A percentile compares a stretch with the other conserved stretches of the same genome.
Conservation (phyloP, 2,888 invertebrate genomes). For the Metacarcinus magister region DNA sequence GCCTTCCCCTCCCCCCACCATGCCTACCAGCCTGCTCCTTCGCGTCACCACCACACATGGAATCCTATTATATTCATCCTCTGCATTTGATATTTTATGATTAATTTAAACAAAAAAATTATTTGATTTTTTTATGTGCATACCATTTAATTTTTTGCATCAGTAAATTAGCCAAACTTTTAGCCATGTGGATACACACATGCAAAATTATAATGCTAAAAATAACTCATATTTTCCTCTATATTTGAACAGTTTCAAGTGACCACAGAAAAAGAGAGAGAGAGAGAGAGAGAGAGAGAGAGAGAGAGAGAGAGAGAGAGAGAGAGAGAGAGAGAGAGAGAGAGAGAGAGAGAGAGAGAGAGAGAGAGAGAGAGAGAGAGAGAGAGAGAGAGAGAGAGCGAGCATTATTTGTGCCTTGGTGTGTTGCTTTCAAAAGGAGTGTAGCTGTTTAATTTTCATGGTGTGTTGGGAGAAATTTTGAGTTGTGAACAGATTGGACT, state of each 20-base stretch:
- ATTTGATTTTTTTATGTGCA: neutral
- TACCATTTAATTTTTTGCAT: neutral
- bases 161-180: neutral
- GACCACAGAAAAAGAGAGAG: neutral
- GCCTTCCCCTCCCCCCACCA: neutral
- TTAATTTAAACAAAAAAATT: no score
- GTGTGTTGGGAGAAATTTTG: neutral
- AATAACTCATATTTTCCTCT: neutral
- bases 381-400: constrained; percentile 9
- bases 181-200: neutral
- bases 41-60: neutral
- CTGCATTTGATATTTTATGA: neutral
- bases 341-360: neutral
- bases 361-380: constrained; percentile 28
- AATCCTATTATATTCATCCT: neutral
- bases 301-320: neutral
- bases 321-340: no score
- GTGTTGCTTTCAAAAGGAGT: constrained; percentile 62
- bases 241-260: neutral
- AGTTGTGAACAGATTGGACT: neutral
- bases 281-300: constrained; percentile 35
- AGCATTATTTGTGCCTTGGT: constrained; percentile 70
- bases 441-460: neutral
- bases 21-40: neutral
- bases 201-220: neutral